Evolutionary conservation across 1,140 invertebrate genomes (phyloP), one percentile per base, ranked within the genome.

Genomic region (Ostrea edulis): DNA sequence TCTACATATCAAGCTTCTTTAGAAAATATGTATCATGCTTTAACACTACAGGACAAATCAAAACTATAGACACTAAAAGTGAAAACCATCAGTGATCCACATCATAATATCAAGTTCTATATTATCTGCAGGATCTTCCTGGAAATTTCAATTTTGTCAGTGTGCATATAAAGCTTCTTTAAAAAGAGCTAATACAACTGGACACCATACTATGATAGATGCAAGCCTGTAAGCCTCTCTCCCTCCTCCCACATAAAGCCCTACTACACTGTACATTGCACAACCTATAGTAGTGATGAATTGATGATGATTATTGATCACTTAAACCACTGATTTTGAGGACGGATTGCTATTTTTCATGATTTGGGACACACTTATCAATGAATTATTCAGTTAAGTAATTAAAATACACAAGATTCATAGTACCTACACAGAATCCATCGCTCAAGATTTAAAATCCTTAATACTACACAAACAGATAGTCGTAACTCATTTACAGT

Each of bases 1-100:
- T 25, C 82, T 83, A 54, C n/a, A 29, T 55, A 20, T 35, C 44
- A 83, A 51, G 20, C 82, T 54, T 53, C 52, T 12, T 52, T 12
- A 0, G n/a, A 83, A 53, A 29, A 44, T 12, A 9, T 20, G 82
- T 83, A 82, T 82, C 85, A 88, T 86, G 65, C 65, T 25, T 71
- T 71, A 29, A 25, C 14, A 12, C 25, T 77, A 77, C 68, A 29
- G 68, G 22, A 77, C 9, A 14, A 29, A 62, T 20, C 20, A n/a
- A 17, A 62, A 62, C 55, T n/a, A 44, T 44, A 44, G 14, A 62
- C n/a, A 62, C 55, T n/a, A 62, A 62, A 58, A 20, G 17, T 62
- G 12, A 17, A 17, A 20, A 62, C 20, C n/a, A 62, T 20, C 7
- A 20, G 9, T 62, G 17, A 0, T 17, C 55, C 4, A 17, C 8